Conservation (phyloP, 2,888 invertebrate species). For the Caenorhabditis panamensis region DNA sequence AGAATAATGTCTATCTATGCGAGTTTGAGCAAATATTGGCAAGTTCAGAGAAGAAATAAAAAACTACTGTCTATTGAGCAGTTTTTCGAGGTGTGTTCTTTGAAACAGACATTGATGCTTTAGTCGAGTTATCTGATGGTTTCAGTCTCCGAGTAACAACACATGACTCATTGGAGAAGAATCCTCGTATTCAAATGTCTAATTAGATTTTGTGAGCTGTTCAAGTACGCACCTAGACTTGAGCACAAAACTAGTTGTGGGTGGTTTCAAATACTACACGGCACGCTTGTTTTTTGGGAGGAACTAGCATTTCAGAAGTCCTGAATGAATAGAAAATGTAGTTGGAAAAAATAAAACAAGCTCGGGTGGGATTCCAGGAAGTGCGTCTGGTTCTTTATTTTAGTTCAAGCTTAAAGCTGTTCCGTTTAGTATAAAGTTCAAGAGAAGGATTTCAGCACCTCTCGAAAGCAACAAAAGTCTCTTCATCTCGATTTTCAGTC, state of each 20-base stretch:
- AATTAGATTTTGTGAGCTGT: slow-evolving; percentile 5
- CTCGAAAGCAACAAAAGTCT: too few relatives aligned
- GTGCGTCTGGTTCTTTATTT: background rate
- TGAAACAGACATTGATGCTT: slow-evolving; percentile 2
- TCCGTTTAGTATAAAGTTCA: too few relatives aligned
- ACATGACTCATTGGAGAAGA: slow-evolving; percentile 3
- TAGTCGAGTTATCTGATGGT: slow-evolving; percentile 18
- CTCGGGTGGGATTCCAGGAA: background rate
- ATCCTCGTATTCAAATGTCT: background rate
- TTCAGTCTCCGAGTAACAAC: background rate
- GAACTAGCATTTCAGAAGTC: background rate
- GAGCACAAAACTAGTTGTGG: too few relatives aligned
- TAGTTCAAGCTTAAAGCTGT: too few relatives aligned
- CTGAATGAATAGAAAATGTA: background rate
- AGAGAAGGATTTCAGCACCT: too few relatives aligned
- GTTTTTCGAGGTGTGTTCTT: too few relatives aligned
- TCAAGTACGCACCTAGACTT: too few relatives aligned
- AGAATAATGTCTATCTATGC: background rate
- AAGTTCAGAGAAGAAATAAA: too few relatives aligned
- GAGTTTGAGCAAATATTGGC: background rate
- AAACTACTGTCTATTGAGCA: too few relatives aligned
- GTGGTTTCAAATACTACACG: background rate
- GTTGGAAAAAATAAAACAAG: background rate
- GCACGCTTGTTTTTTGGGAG: background rate
- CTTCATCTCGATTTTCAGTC: too few relatives aligned